A percentile compares a stretch with the other conserved stretches of the same genome.
Evolutionary conservation across 2,113 vertebrate species (phyloP).

Genomic region (Urocolius indicus): DNA sequence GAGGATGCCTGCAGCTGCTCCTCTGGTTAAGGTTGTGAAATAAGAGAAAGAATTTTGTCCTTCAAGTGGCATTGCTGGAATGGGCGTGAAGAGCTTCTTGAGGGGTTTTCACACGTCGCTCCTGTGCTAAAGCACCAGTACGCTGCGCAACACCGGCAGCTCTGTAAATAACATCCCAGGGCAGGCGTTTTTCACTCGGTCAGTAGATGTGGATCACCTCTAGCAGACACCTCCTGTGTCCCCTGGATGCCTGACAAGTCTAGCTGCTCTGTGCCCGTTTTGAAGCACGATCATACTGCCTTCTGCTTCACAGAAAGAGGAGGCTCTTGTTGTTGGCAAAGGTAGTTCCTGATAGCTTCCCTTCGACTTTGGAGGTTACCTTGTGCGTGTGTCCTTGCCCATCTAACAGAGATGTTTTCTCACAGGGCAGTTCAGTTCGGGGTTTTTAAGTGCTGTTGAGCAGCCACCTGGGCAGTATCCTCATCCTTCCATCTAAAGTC

Average conservation of each 20-base stretch:
- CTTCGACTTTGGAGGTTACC: fast-evolving
- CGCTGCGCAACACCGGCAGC: not conserved
- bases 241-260: not conserved
- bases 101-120: not conserved
- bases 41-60: not conserved
- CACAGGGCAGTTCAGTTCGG: not conserved
- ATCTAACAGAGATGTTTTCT: not conserved
- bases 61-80: not conserved
- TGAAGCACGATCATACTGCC: not conserved
- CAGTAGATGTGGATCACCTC: not conserved
- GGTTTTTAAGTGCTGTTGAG: not conserved
- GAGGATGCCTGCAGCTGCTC: not conserved
- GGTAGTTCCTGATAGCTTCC: not conserved
- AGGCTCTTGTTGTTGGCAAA: not conserved
- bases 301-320: not conserved
- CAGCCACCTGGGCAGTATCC: not conserved
- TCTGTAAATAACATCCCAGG: not conserved
- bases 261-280: not conserved
- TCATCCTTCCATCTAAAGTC: not conserved
- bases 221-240: not conserved
- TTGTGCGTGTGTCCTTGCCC: not conserved
- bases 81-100: not conserved
- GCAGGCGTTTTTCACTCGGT: not conserved
- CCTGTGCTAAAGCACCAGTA: not conserved
- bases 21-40: not conserved